Base-by-base conservation (phyloP, 2,888 invertebrate genomes). In the Drosophila antonietae region DNA sequence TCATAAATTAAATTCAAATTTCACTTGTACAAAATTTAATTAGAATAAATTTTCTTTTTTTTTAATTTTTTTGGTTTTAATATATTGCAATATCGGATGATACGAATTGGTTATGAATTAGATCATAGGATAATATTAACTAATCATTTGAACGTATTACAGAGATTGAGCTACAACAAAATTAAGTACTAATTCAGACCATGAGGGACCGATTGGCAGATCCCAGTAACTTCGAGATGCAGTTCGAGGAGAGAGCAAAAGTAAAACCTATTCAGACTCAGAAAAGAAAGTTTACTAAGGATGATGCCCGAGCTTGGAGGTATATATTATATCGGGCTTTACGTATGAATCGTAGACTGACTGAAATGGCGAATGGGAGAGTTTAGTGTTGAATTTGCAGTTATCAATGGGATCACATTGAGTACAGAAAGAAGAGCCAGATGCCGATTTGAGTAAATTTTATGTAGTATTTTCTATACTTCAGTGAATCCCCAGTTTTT, bases 281-380 rank as follows among this genome's bases (percentile, higher is more conserved):
- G 14, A 23, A 2, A 14, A 37, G 23, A 6, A 8, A 37, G 1
- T 20, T 73, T 18, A 28, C 75, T 1, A 41, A 12, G 3, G 49
- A 2, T 10, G 23, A 9, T 0, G 53, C 47, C 3, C 35, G n/a
- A 0, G 8, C 47, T 3, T 73, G 75, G 57, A 58, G 20, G 4
- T 55, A 51, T 4, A 35, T 35, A n/a, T 8, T 73, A 0, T 23
- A 23, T 1, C 35, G 6, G 33, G 43, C 68, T 6, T 68, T 73
- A 2, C 10, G 6, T 6, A 10, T 35, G 57, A 61, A 74, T 41
- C 23, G 12, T 14, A n/a, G 14, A 37, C n/a, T n/a, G 1, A n/a
- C 10, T 18, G n/a, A 33, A 23, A 20, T 53, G 37, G 35, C 35
- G 4, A 52, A 52, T 35, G 20, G 12, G 15, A n/a, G 20, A 33